Evolutionary conservation across 1,140 invertebrate species (phyloP).

Genomic region (Pseudoatta argentina): DNA sequence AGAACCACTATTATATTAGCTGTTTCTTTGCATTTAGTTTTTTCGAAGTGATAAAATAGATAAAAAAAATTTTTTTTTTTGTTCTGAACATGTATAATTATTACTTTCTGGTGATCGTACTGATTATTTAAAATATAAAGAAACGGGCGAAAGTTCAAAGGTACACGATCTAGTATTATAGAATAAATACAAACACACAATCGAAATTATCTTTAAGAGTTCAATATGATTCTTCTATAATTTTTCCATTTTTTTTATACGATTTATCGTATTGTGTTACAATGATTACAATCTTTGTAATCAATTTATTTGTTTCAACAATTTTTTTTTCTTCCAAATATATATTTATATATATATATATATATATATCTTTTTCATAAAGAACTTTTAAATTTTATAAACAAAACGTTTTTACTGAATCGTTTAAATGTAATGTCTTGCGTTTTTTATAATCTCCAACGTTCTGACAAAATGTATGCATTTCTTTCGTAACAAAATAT

Average conservation of each 20-base stretch:
- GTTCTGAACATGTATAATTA: not conserved
- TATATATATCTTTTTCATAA: not conserved
- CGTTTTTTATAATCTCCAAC: not conserved
- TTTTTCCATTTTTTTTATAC: slow-evolving; percentile 2
- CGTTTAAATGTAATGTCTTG: not conserved
- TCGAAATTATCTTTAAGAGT: slow-evolving; percentile 24
- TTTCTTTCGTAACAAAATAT: not conserved
- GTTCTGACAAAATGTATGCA: not conserved
- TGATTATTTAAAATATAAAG: not conserved
- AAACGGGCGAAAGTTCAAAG: not conserved
- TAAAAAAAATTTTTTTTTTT: not conserved
- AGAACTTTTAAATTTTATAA: not conserved
- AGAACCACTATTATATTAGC: no score
- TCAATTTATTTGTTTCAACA: not conserved
- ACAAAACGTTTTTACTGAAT: not conserved
- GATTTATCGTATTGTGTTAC: slow-evolving; percentile 14
- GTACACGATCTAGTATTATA: not conserved
- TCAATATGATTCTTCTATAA: slow-evolving; percentile 46
- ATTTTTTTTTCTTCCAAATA: not conserved
- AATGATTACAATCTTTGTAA: not conserved
- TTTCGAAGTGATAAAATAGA: no score
- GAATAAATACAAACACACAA: not conserved
- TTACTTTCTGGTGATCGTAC: not conserved
- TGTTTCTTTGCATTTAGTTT: no score
- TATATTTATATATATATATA: no score